phyloP scores from a whole-genome alignment of 2,113 vertebrate genomes.

The Rostratula benghalensis region DNA sequence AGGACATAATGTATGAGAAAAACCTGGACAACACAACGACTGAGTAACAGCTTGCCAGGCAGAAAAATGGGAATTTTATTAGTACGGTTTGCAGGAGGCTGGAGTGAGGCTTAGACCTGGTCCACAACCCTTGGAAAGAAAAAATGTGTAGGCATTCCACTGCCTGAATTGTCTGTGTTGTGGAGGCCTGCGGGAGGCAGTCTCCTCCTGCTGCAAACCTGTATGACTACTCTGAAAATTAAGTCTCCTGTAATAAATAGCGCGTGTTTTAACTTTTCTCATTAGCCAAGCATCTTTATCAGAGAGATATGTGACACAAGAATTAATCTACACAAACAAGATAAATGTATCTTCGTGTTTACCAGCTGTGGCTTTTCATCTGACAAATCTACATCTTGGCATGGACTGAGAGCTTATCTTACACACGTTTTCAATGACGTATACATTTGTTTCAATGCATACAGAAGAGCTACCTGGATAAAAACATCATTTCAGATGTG shows the following conservation, averaged over 20 bases:
- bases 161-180: not conserved
- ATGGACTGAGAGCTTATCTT: not conserved
- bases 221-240: not conserved
- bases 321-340: not conserved
- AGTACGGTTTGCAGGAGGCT: not conserved
- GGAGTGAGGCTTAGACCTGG: not conserved
- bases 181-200: accelerated
- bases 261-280: not conserved
- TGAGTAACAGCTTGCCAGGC: not conserved
- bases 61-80: not conserved
- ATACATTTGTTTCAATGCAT: not conserved
- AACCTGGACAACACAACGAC: not conserved
- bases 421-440: not conserved
- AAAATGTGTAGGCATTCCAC: not conserved
- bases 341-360: not conserved
- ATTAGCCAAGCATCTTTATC: not conserved
- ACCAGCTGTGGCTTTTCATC: not conserved
- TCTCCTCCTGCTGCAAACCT: not conserved
- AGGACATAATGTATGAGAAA: not conserved
- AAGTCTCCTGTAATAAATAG: not conserved
- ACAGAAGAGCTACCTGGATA: not conserved
- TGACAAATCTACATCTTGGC: not conserved
- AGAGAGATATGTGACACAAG: not conserved
- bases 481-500: not conserved
- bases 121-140: not conserved